These are phyloP conservation scores for Sesia bembeciformis DNA, from an alignment of 2,888 invertebrate species.

Conservation along the genomic window DNA sequence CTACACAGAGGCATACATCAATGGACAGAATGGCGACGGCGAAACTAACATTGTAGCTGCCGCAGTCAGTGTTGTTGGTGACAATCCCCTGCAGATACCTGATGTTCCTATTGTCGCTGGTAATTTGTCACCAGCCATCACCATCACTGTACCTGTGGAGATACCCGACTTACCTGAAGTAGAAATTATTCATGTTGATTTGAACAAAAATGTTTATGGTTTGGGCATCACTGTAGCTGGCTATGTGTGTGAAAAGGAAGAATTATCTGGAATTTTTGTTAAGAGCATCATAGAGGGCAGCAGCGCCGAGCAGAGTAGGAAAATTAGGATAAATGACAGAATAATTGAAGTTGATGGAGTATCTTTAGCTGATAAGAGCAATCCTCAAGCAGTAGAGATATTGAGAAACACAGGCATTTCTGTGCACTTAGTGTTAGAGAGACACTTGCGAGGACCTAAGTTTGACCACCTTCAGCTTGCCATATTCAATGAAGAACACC, in stretches of 20 bases:
- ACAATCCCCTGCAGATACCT: constrained; percentile 56
- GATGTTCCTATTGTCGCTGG: constrained; percentile 50
- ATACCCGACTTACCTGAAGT: constrained; percentile 87
- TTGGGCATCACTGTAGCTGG: constrained; percentile 97
- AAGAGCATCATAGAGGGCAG: constrained; percentile 98
- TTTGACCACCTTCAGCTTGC: constrained; percentile 93
- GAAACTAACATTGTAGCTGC: constrained; percentile 44
- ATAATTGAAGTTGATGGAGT: constrained; percentile 96
- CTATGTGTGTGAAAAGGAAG: constrained; percentile 98
- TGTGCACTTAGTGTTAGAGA: constrained; percentile 91
- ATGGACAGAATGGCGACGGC: constrained; percentile 43
- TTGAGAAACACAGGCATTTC: constrained; percentile 93
- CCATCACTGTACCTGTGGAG: constrained; percentile 65
- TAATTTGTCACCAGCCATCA: constrained; percentile 56
- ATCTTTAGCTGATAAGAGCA: constrained; percentile 92
- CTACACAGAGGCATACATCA: constrained; percentile 47
- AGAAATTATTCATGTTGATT: constrained; percentile 90
- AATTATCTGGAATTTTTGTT: constrained; percentile 99
- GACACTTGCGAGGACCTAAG: constrained; percentile 94
- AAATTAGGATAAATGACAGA: constrained; percentile 96
- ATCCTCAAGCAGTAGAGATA: constrained; percentile 97
- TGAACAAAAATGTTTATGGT: constrained; percentile 93
- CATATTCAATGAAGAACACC: constrained; percentile 77
- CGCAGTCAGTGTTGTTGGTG: constrained; percentile 59
- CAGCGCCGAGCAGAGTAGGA: constrained; percentile 93